Evolutionary conservation across 2,797 vertebrate genomes (phyloP), one percentile per base, ranked within the genome.

Genomic region (Phrynocephalus guinanensis): DNA sequence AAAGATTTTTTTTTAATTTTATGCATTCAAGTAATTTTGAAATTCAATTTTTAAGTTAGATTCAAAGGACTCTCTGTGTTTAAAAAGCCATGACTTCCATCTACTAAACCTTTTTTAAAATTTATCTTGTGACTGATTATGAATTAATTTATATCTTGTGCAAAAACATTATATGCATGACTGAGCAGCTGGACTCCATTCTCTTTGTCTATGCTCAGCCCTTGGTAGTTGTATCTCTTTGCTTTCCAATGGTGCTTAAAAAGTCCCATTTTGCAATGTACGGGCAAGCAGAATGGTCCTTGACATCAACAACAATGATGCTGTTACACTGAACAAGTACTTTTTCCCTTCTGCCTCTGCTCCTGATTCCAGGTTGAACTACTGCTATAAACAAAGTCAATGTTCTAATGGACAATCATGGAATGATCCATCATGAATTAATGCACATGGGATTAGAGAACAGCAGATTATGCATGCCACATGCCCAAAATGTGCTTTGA

Each of bases 361-460:
- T 7, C n/a, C 60, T 8, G 20, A 56, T 6, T 78, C 76, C 48
- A 78, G 18, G 5, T 78, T 44, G 73, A 76, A 50, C 70, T n/a
- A 30, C n/a, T 52, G n/a, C 33, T 60, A n/a, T 84, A 16, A 84
- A 84, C 50, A 84, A 84, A 84, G 52, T 30, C 38, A 50, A 60
- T 28, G 3, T 60, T 18, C 24, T 84, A 28, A 78, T 15, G 28
- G 48, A 44, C 5, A 78, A 75, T 75, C 71, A 60, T 71, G 60
- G 28, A 73, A 72, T 13, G 71, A 75, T 26, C 0, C 68, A 71
- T n/a, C 16, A 20, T 63, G 60, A 63, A 63, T 63, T 63, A 1
- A 63, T 63, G 60, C 60, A 63, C 60, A 63, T 20, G 20, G 6
- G 24, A 16, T 33, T 60, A 56, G n/a, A 60, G 73, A 52, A 66